Evolutionary conservation across 2,888 invertebrate species (phyloP), one percentile per base, ranked within the genome.

Genomic region (Mylabris sibirica): DNA sequence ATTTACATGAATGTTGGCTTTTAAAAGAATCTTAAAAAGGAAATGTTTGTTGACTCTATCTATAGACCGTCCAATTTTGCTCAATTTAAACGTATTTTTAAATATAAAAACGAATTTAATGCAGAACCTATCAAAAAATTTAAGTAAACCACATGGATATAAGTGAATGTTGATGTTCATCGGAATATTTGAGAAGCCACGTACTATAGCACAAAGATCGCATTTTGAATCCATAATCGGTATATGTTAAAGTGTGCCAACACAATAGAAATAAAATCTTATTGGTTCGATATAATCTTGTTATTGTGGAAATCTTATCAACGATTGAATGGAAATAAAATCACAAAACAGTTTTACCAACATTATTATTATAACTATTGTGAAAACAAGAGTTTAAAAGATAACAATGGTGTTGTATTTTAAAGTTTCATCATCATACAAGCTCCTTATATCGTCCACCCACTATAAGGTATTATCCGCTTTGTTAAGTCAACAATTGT

Each of bases 401-500:
- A 11, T 14, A 24, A 53, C 53, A 53, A 53, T 12, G 2, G 12
- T 1, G 12, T 3, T 53, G 22, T 22, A 53, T 53, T 53, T 53
- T 12, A 53, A 53, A 53, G 24, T 53, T 53, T 22, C 64, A 60
- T 22, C 64, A 60, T 66, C 66, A 59, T 11, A 24, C 66, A 34
- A 62, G 11, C 67, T 64, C 64, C 64, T 64, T 64, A 63, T 69
- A 62, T 30, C 30, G 8, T 30, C 8, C 5, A 6, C 59, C 62
- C 59, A 63, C 67, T 57, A 63, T 60, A 60, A 26, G 57, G 60
- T 44, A 49, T 68, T 65, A 64, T 57, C 17, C 26, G 62, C 57
- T 22, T 66, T 60, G 60, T 53, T 66, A 35, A 69, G 72, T 74
- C 73, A 74, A 71, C 70, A 70, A 62, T 71, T 72, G 70, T 61